phyloP scores from a whole-genome alignment of 2,797 vertebrate species.

The Gymnoscopelus microlampas region DNA sequence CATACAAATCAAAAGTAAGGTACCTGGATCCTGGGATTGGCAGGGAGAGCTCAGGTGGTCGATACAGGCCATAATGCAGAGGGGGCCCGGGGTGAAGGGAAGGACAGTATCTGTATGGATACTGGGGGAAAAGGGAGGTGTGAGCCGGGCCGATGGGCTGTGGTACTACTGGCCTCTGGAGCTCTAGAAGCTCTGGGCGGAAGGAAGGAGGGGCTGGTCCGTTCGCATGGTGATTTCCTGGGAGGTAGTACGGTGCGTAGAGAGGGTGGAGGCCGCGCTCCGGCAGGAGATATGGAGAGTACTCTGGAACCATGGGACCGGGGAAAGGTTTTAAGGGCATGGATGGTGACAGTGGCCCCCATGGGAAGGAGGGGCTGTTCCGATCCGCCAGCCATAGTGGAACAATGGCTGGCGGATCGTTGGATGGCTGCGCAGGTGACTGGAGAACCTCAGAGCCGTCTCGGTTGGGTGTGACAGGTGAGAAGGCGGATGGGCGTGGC shows the following conservation, averaged over 20 bases:
- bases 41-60: conserved; percentile 81
- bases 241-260: conserved; percentile 86
- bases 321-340: conserved; percentile 78
- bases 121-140: conserved; percentile 80
- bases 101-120: conserved; percentile 86
- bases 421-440: conserved; percentile 41
- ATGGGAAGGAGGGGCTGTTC: conserved; percentile 79
- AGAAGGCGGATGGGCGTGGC: conserved; percentile 87
- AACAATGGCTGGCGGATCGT: conserved; percentile 72
- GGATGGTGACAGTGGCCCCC: conserved; percentile 81
- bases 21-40: conserved; percentile 75
- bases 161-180: conserved; percentile 86
- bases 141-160: conserved; percentile 82
- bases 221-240: conserved; percentile 74
- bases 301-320: conserved; percentile 83
- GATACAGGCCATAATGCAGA: conserved; percentile 86
- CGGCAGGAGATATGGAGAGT: conserved; percentile 83
- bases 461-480: conserved; percentile 86
- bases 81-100: conserved; percentile 82
- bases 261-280: conserved; percentile 82
- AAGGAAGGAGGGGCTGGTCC: conserved; percentile 80
- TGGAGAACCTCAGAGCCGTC: conserved; percentile 73
- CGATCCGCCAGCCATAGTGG: no score
- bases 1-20: conserved; percentile 76
- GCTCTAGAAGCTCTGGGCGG: conserved; percentile 78